These are phyloP conservation scores for Peromyscus leucopus DNA, from an alignment of 2,113 vertebrate genomes.

Conservation along the genomic window DNA sequence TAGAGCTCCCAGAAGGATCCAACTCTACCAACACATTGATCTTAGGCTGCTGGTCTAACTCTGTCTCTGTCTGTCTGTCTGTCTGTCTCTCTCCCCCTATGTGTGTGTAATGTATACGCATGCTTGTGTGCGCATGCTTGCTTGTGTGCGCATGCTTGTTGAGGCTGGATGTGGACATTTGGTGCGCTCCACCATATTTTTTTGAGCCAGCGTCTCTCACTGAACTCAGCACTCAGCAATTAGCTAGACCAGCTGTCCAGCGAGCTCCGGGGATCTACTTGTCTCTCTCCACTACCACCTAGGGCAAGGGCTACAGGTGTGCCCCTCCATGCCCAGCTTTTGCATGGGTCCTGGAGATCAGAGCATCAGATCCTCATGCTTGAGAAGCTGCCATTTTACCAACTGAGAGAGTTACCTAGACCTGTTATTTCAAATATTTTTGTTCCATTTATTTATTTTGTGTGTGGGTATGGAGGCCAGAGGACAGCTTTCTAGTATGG, in stretches of 20 bases:
- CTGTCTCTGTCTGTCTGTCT: not conserved
- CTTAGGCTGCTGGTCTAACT: not conserved
- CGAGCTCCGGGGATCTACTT: too few species aligned
- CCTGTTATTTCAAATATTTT: too few species aligned
- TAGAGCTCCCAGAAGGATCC: not conserved
- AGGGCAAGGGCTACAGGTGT: not conserved
- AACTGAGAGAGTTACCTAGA: not conserved
- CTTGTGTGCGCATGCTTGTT: not conserved
- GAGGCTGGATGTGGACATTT: not conserved
- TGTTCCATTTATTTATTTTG: not conserved
- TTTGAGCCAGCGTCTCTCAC: not conserved
- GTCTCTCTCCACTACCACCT: not conserved
- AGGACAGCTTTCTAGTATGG: not conserved
- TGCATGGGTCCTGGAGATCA: not conserved
- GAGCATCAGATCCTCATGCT: not conserved
- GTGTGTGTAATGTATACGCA: not conserved
- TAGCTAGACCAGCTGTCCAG: not conserved
- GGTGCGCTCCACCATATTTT: not conserved
- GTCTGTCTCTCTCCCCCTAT: not conserved
- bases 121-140: not conserved
- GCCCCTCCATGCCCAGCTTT: not conserved
- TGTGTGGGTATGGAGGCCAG: not conserved
- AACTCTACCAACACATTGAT: not conserved
- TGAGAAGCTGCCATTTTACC: not conserved
- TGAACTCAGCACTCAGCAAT: not conserved